phyloP scores from a whole-genome alignment of 1,140 invertebrate species.

The Lysiphlebus fabarum region DNA sequence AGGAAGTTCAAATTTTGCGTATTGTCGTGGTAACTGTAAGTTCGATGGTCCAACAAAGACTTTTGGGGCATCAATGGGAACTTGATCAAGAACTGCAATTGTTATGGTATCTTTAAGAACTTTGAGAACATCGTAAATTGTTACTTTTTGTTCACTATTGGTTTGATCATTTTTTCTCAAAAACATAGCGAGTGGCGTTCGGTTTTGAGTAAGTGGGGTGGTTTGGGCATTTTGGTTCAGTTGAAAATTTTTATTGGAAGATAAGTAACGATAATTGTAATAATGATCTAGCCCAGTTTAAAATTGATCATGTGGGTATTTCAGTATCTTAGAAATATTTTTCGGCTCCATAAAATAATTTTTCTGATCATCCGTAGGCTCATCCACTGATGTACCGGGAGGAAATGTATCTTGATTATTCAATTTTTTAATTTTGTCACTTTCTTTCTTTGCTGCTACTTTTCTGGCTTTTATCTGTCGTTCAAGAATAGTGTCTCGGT shows the following conservation, averaged over 20 bases:
- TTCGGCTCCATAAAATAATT: constrained; percentile 18
- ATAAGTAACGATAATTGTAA: constrained; percentile 10
- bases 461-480: constrained; percentile 25
- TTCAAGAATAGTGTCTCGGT: constrained; percentile 24
- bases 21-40: constrained; percentile 66
- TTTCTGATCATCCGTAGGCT: constrained; percentile 19
- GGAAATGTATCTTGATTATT: constrained; percentile 16
- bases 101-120: constrained; percentile 67
- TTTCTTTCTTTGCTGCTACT: constrained; percentile 23
- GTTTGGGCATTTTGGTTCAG: constrained; percentile 29
- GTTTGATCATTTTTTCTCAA: constrained; percentile 56
- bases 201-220: constrained; percentile 61
- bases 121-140: constrained; percentile 67
- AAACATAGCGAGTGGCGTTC: constrained; percentile 77
- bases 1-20: constrained; percentile 76
- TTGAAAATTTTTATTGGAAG: constrained; percentile 14
- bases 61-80: constrained; percentile 63
- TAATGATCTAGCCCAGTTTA: constrained; percentile 11
- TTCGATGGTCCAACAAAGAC: constrained; percentile 78
- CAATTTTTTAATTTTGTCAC: constrained; percentile 23
- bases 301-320: constrained; percentile 11
- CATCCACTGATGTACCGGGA: neutral
- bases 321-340: constrained; percentile 1
- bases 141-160: constrained; percentile 50
- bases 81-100: constrained; percentile 72